phyloP scores from a whole-genome alignment of 1,140 invertebrate species.

The Aphelenchoides fujianensis region DNA sequence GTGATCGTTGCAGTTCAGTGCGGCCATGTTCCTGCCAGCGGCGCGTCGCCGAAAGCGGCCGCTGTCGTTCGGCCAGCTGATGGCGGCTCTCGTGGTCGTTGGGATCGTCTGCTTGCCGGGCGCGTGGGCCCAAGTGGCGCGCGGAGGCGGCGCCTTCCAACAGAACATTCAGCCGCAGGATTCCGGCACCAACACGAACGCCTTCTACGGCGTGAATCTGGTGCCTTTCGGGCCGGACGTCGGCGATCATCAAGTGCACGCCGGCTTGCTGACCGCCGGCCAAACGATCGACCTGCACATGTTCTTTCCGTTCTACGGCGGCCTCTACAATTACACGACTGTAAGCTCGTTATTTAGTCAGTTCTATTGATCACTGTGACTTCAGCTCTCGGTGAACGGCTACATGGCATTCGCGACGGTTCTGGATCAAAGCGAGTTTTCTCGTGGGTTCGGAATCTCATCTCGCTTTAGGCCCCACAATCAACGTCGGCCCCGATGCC shows the following conservation, averaged over 20 bases:
- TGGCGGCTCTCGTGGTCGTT: not conserved
- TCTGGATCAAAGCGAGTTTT: conserved; percentile 58
- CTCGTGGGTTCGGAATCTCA: too few species aligned
- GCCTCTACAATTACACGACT: conserved; percentile 62
- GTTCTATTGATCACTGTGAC: conserved; percentile 12
- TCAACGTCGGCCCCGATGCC: conserved; percentile 57
- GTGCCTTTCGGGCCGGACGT: conserved; percentile 50
- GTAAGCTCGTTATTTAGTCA: conserved; percentile 36
- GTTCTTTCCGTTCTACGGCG: conserved; percentile 62
- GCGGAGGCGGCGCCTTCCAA: conserved; percentile 2
- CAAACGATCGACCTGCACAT: conserved; percentile 61
- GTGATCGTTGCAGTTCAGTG: not conserved
- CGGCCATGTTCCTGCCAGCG: not conserved
- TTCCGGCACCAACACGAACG: conserved; percentile 40
- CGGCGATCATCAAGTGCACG: conserved; percentile 57
- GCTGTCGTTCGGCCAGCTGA: not conserved
- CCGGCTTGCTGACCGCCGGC: conserved; percentile 58
- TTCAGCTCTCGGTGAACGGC: conserved; percentile 61
- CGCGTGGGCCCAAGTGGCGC: not conserved
- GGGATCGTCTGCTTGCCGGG: not conserved
- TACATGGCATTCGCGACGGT: conserved; percentile 61
- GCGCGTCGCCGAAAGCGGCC: not conserved
- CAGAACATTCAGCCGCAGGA: conserved; percentile 15
- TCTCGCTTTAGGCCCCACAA: too few species aligned
- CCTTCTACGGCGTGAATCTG: conserved; percentile 49